Conservation (phyloP, 2,113 vertebrate species). For the Balaenoptera acutorostrata region DNA sequence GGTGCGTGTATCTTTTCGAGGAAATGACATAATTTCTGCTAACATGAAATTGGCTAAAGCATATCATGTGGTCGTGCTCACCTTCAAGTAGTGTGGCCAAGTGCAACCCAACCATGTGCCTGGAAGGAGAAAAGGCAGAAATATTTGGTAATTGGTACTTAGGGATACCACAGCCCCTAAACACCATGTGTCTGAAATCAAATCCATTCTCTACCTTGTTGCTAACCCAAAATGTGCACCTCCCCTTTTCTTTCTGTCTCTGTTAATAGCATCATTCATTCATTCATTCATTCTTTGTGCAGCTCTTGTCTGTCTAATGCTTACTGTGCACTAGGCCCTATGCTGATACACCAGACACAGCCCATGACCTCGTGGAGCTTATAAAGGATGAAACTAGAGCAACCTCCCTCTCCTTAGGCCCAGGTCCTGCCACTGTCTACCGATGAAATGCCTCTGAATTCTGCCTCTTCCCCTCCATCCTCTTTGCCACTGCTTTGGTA, state of each 20-base stretch:
- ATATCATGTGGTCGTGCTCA: not conserved
- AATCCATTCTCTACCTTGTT: not conserved
- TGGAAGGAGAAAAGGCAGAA: not conserved
- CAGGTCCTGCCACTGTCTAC: not conserved
- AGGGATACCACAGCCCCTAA: not conserved
- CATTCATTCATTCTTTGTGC: not conserved
- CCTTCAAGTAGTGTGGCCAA: not conserved
- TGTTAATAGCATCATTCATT: not conserved
- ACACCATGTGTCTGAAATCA: not conserved
- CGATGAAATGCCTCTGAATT: not conserved
- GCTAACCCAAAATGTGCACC: too few species aligned
- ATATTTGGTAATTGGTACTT: not conserved
- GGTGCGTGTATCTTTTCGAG: not conserved
- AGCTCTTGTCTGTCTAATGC: not conserved
- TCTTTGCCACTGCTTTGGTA: not conserved
- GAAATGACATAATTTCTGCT: not conserved
- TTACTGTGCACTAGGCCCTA: not conserved
- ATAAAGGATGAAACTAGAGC: not conserved
- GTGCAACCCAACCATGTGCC: fast-evolving
- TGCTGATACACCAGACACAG: not conserved
- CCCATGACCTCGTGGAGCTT: not conserved
- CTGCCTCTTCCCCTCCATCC: not conserved
- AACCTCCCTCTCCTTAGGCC: too few species aligned
- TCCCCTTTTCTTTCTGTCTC: not conserved
- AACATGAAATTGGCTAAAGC: not conserved